Evolutionary conservation across 53 echinoderm and acorn worm species (phyloP).

Genomic region (Echinometra lucunter): DNA sequence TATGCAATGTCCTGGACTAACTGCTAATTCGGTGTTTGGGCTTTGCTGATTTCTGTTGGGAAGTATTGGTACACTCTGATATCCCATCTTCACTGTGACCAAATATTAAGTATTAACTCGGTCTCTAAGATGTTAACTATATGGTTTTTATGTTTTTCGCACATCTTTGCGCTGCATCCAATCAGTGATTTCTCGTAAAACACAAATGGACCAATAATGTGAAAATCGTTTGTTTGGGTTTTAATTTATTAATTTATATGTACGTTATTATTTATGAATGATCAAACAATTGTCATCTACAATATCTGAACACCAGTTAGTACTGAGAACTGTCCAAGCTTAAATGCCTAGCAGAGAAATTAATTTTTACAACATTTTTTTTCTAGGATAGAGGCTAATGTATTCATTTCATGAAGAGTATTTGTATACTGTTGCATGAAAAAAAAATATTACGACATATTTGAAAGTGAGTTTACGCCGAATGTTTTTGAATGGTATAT

Average conservation of each 20-base stretch:
- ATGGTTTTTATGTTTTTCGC: not conserved
- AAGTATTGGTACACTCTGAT: not conserved
- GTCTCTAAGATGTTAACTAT: not conserved
- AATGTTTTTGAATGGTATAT: slow-evolving; percentile 1
- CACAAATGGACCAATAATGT: not conserved
- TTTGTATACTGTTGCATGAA: not conserved
- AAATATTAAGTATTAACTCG: not conserved
- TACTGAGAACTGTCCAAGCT: not conserved
- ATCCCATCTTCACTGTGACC: not conserved
- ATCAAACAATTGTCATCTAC: not conserved
- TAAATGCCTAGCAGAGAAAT: not conserved
- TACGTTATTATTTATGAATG: not conserved
- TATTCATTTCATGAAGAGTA: not conserved
- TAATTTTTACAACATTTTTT: not conserved
- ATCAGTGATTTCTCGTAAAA: not conserved
- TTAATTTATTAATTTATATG: not conserved
- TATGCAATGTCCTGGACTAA: not conserved
- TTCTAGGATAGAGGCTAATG: not conserved
- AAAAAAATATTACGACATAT: not conserved
- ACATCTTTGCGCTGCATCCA: too few species aligned
- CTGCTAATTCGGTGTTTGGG: not conserved
- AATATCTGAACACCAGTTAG: not conserved
- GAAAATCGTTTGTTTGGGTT: not conserved
- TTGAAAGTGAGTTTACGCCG: not conserved
- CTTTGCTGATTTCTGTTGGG: not conserved